Evolutionary conservation across 1,140 invertebrate genomes (phyloP), one percentile per base, ranked within the genome.

Genomic region (Anastrepha ludens): DNA sequence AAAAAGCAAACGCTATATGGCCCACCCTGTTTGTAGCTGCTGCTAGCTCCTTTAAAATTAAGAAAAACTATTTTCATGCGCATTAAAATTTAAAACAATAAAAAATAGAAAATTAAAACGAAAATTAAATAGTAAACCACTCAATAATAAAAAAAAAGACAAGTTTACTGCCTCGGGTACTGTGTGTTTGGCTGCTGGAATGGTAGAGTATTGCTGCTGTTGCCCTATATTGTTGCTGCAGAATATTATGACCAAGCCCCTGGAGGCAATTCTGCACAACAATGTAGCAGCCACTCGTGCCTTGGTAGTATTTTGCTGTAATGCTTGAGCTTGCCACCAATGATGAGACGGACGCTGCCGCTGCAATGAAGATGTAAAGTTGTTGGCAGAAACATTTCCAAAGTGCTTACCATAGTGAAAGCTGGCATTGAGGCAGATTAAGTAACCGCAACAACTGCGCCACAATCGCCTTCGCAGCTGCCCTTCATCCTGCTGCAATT

Each of bases 391-490:
- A 81, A 81, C 74, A 81, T 81, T 55, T 81, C 74, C 74, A n/a
- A 55, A 81, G 74, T 81, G 74, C 74, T 81, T 50, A 55, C 74
- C 74, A 81, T 55, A 81, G 74, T 81, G 47, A 81, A 55, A 55
- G 74, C 74, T 81, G 74, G 74, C 74, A 81, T 81, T 81, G 74
- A 81, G 74, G 74, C 74, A 81, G 74, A 81, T 81, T 81, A 81
- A 81, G 74, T 20, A 81, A 81, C 74, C 74, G 47, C 74, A 81
- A 74, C 70, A 74, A 81, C 74, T 81, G 47, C 11, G 47, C 74
- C 74, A 55, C 44, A 81, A 74, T 44, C 41, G 74, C 74, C 44
- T 1, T n/a, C 20, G 17, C n/a, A 81, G 47, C 74, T 55, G 47
- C 2, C 47, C 39, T 41, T 55, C 39, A n/a, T 55, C 7, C 8